These are phyloP conservation scores for Dastarcus helophoroides DNA, from an alignment of 2,888 invertebrate genomes.

Conservation along the genomic window DNA sequence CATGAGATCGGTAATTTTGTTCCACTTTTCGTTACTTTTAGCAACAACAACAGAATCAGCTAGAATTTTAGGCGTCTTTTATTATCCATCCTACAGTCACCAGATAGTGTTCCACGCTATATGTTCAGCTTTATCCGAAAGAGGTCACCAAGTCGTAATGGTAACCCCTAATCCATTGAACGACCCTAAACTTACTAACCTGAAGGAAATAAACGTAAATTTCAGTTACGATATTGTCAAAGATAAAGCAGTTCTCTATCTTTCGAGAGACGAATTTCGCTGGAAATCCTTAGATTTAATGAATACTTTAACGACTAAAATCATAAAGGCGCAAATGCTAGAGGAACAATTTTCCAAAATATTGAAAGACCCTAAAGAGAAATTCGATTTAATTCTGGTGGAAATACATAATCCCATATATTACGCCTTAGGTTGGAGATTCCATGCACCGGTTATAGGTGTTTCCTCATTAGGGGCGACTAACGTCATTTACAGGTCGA, in stretches of 20 bases:
- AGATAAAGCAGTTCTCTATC: too few relatives aligned
- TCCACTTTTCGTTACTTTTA: too few relatives aligned
- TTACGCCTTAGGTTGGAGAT: conserved; percentile 14
- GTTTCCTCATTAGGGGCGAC: conserved; percentile 13
- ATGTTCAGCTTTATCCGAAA: conserved; percentile 12
- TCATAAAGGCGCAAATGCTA: too few relatives aligned
- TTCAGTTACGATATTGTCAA: too few relatives aligned
- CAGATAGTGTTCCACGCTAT: conserved; percentile 13
- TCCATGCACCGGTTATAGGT: conserved; percentile 16
- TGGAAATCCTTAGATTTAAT: too few relatives aligned
- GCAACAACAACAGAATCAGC: conserved; percentile 1
- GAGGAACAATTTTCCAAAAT: background rate
- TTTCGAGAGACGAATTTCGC: too few relatives aligned
- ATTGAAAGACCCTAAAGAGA: conserved; percentile 2
- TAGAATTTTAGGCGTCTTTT: background rate
- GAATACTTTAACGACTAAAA: conserved; percentile 1
- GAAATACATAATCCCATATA: conserved; percentile 13
- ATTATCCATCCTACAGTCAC: conserved; percentile 14
- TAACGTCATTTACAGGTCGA: conserved; percentile 7
- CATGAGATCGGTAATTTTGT: too few relatives aligned
- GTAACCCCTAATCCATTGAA: conserved; percentile 20
- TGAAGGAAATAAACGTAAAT: conserved; percentile 16
- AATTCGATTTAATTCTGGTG: conserved; percentile 15
- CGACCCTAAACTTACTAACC: conserved; percentile 10
- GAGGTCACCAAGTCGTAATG: conserved; percentile 24